phyloP scores from a whole-genome alignment of 1,140 invertebrate species.

The Drosophila grimshawi region DNA sequence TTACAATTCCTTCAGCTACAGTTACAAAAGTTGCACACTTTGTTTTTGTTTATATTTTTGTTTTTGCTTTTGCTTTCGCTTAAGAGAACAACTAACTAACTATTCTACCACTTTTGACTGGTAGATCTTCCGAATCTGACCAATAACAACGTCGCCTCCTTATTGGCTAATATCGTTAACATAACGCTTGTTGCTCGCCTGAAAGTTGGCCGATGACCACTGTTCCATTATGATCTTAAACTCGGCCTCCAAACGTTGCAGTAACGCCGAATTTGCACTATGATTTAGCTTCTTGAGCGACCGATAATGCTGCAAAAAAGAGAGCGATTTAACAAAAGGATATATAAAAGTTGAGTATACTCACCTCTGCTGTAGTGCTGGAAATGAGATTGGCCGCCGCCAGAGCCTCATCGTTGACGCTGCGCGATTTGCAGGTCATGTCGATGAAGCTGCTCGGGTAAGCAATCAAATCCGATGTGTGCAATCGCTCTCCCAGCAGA shows the following conservation, averaged over 20 bases:
- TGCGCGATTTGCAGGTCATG: conserved; percentile 58
- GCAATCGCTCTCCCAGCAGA: conserved; percentile 68
- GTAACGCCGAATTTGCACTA: conserved; percentile 86
- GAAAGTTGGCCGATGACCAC: conserved; percentile 86
- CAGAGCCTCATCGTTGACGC: conserved; percentile 62
- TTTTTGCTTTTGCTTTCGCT: not conserved
- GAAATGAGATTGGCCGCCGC: conserved; percentile 73
- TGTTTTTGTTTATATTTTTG: not conserved
- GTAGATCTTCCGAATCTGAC: conserved; percentile 57
- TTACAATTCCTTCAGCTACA: too few relatives aligned
- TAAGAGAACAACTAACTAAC: not conserved
- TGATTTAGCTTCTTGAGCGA: conserved; percentile 85
- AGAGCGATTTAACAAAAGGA: not conserved
- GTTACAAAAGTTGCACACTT: too few relatives aligned
- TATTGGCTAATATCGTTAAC: conserved; percentile 52
- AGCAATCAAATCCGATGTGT: conserved; percentile 52
- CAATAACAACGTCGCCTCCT: not conserved
- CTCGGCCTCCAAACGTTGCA: conserved; percentile 87
- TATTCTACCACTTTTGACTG: conserved; percentile 40
- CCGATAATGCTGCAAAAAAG: conserved; percentile 60
- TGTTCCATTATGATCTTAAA: conserved; percentile 87
- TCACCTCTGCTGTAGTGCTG: conserved; percentile 64
- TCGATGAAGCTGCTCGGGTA: conserved; percentile 60
- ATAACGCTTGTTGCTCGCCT: conserved; percentile 59
- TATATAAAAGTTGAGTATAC: not conserved